These are phyloP conservation scores for Thymelicus acteon DNA, from an alignment of 2,888 invertebrate species.

Conservation along the genomic window DNA sequence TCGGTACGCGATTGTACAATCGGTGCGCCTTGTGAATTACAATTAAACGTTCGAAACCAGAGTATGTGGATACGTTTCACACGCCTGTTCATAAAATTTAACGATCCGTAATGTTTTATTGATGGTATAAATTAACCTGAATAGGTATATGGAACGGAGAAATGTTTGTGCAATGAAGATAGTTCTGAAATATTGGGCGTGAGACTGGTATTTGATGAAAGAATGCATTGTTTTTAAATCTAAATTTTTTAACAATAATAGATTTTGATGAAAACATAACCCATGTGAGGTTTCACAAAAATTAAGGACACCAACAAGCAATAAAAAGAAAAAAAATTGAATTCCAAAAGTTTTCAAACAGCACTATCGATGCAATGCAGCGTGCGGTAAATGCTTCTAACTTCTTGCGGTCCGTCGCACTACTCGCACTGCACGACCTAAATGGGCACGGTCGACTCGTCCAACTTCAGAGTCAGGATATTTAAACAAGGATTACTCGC, in stretches of 20 bases:
- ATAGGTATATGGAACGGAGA: background rate
- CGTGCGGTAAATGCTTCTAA: background rate
- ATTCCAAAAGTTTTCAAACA: slow-evolving; percentile 20
- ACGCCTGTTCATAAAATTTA: slow-evolving; percentile 28
- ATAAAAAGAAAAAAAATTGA: background rate
- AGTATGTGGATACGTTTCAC: slow-evolving; percentile 14
- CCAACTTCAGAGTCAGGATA: background rate
- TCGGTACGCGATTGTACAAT: slow-evolving; percentile 45
- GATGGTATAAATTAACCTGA: slow-evolving; percentile 7
- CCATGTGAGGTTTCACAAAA: background rate
- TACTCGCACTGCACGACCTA: background rate
- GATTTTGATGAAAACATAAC: background rate
- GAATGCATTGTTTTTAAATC: too few species aligned
- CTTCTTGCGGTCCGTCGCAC: slow-evolving; percentile 10
- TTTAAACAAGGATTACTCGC: too few species aligned
- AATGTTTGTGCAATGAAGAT: background rate
- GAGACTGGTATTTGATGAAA: too few species aligned
- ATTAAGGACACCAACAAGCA: too few species aligned
- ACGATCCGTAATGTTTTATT: slow-evolving; percentile 24
- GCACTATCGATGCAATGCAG: slow-evolving; percentile 1
- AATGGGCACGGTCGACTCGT: background rate
- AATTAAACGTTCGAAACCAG: slow-evolving; percentile 20
- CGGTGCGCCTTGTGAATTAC: slow-evolving; percentile 17
- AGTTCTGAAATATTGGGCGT: background rate
- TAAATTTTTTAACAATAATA: too few species aligned